Conservation (phyloP, 1,140 invertebrate genomes). For the Carposina sasakii region DNA sequence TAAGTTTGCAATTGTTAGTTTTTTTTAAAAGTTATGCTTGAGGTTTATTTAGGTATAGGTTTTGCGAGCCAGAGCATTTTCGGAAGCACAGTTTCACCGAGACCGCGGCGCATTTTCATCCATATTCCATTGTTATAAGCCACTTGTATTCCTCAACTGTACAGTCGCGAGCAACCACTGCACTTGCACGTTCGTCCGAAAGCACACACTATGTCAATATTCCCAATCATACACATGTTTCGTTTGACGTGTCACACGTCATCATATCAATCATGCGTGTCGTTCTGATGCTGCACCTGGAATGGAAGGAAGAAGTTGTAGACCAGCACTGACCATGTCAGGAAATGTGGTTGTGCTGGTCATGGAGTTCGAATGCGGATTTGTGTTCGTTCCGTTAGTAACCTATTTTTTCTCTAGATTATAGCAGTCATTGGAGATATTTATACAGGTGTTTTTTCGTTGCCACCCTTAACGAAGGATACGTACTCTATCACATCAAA, state of each 20-base stretch:
- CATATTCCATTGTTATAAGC: slow-evolving; percentile 68
- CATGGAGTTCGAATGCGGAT: slow-evolving; percentile 54
- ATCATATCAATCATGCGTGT: slow-evolving; percentile 47
- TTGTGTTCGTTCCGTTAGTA: too few relatives aligned
- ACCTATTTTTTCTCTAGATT: too few relatives aligned
- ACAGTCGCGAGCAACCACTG: slow-evolving; percentile 31
- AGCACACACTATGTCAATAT: slow-evolving; percentile 41
- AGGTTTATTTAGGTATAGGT: slow-evolving; percentile 16
- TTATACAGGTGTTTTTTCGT: too few relatives aligned
- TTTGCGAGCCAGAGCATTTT: slow-evolving; percentile 45
- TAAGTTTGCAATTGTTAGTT: too few relatives aligned
- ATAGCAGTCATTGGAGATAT: too few relatives aligned
- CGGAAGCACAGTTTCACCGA: slow-evolving; percentile 53
- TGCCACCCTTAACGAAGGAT: too few relatives aligned
- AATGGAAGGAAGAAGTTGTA: slow-evolving; percentile 34
- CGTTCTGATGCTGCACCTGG: slow-evolving; percentile 39
- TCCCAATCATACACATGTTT: slow-evolving; percentile 68
- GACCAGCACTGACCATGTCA: too few relatives aligned
- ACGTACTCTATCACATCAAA: too few relatives aligned
- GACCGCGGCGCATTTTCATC: slow-evolving; percentile 40
- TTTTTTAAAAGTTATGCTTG: too few relatives aligned
- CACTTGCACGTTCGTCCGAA: slow-evolving; percentile 57
- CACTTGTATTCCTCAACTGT: slow-evolving; percentile 58
- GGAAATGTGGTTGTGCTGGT: too few relatives aligned
- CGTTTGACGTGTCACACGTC: too few relatives aligned